Conservation (phyloP, 2,888 invertebrate genomes). For the Caenorhabditis virilis region DNA sequence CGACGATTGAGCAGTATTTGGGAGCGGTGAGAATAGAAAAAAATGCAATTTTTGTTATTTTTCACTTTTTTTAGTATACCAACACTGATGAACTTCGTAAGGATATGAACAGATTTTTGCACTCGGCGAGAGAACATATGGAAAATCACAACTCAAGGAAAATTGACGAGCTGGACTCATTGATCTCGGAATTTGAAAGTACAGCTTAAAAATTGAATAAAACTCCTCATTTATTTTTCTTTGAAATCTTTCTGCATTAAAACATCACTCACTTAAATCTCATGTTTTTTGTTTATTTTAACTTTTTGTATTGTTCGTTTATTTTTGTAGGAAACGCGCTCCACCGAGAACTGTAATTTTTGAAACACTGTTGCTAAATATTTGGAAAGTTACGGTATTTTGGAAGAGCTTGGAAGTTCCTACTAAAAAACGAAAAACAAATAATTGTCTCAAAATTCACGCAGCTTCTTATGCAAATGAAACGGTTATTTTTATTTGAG, state of each 20-base stretch:
- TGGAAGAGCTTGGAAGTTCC: no score
- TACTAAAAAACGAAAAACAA: no score
- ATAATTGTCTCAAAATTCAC: no score
- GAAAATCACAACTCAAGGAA: conserved; percentile 8
- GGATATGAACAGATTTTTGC: neutral
- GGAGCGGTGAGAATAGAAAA: neutral
- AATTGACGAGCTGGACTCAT: conserved; percentile 19
- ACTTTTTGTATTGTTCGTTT: no score
- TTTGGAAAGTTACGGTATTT: no score
- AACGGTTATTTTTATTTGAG: no score
- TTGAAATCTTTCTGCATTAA: neutral
- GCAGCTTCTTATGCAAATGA: no score
- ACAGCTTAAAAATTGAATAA: neutral
- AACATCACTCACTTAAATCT: no score
- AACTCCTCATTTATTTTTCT: neutral
- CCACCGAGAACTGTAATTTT: no score
- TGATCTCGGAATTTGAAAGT: conserved; percentile 24
- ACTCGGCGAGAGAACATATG: neutral
- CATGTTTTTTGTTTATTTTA: no score
- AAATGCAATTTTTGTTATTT: neutral
- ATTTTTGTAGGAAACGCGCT: no score
- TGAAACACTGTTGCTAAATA: no score
- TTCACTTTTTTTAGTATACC: neutral
- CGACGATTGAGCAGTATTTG: neutral
- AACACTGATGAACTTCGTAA: neutral